phyloP scores from a whole-genome alignment of 2,888 invertebrate species.

The Argyra leucocephala region DNA sequence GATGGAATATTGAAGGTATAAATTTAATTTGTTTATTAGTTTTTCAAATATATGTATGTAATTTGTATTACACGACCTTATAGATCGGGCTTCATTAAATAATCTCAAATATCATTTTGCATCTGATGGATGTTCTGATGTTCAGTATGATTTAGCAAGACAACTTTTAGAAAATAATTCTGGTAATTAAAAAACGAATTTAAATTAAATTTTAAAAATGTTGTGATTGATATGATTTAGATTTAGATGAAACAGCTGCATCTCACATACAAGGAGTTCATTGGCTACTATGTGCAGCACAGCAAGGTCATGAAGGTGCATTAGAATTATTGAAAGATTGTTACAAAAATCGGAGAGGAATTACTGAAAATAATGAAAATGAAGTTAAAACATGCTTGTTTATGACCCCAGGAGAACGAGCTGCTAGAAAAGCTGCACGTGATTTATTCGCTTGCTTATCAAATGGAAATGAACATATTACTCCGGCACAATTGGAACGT shows the following conservation, averaged over 20 bases:
- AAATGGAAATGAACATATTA: slow-evolving; percentile 78
- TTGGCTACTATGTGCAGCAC: slow-evolving; percentile 87
- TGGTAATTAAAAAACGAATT: slow-evolving; percentile 45
- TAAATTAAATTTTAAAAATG: background rate
- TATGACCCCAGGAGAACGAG: slow-evolving; percentile 77
- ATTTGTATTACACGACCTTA: slow-evolving; percentile 10
- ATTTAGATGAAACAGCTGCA: slow-evolving; percentile 30
- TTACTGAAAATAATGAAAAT: slow-evolving; percentile 61
- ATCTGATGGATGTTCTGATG: slow-evolving; percentile 81
- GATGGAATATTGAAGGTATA: slow-evolving; percentile 43
- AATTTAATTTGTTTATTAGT: background rate
- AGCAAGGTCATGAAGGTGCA: slow-evolving; percentile 83
- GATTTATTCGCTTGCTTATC: slow-evolving; percentile 81
- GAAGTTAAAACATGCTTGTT: slow-evolving; percentile 68
- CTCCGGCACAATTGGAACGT: slow-evolving; percentile 68
- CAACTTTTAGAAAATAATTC: slow-evolving; percentile 68
- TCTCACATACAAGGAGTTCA: slow-evolving; percentile 68
- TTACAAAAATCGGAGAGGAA: slow-evolving; percentile 61
- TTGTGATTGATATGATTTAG: slow-evolving; percentile 25
- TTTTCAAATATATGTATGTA: slow-evolving; percentile 6
- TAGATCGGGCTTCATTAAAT: slow-evolving; percentile 42
- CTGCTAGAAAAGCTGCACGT: slow-evolving; percentile 76
- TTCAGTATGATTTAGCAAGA: slow-evolving; percentile 78
- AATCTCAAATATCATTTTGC: slow-evolving; percentile 58
- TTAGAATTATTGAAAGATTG: slow-evolving; percentile 56